phyloP scores from a whole-genome alignment of 35 echinoderm and acorn worm genomes.

The Strongylocentrotus purpuratus region DNA sequence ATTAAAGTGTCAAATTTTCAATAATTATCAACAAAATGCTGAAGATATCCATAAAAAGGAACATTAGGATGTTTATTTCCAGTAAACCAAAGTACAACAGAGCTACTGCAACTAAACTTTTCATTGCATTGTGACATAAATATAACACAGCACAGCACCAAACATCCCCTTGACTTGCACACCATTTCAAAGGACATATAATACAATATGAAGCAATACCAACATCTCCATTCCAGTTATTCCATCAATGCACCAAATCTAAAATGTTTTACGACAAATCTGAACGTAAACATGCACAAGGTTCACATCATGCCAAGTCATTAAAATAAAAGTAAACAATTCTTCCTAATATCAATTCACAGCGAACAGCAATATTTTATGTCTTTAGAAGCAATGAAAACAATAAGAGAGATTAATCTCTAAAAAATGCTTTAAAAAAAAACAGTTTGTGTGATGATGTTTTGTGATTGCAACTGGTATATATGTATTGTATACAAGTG shows the following conservation, averaged over 20 bases:
- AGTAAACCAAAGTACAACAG: too few species aligned
- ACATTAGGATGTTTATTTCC: too few species aligned
- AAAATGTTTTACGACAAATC: background rate
- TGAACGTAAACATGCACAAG: background rate
- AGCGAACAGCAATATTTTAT: background rate
- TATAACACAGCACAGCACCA: background rate
- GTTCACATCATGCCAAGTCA: background rate
- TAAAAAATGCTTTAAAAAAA: too few species aligned
- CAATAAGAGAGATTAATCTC: too few species aligned
- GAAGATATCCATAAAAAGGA: background rate
- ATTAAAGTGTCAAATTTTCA: background rate
- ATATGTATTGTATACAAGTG: too few species aligned
- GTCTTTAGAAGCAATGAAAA: background rate
- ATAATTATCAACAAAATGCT: background rate
- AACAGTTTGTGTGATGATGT: too few species aligned
- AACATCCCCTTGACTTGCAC: background rate
- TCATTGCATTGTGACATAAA: background rate
- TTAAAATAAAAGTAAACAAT: background rate
- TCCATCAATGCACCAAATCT: background rate
- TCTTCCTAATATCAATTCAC: background rate
- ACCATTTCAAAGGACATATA: background rate
- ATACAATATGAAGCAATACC: background rate
- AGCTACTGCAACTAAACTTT: background rate
- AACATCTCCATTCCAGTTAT: background rate
- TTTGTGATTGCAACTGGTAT: too few species aligned